Conservation (phyloP, 2,113 vertebrate genomes). For the Notothenia rossii region DNA sequence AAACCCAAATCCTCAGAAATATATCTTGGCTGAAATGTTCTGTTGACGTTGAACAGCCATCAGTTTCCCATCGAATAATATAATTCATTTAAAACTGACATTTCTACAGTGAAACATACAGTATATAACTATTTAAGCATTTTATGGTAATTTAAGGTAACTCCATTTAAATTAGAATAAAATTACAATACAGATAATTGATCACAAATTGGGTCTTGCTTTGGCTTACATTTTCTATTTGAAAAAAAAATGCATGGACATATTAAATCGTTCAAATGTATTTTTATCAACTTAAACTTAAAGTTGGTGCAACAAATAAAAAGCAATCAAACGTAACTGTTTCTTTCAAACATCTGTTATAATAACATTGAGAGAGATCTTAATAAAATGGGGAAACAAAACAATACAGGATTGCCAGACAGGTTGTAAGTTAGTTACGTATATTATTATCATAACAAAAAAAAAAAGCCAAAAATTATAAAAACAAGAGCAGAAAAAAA, state of each 20-base stretch:
- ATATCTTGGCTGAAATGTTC: conserved; percentile 11
- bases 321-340: neutral
- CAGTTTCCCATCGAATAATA: neutral
- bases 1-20: neutral
- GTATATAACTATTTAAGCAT: neutral
- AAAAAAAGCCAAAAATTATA: neutral
- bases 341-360: neutral
- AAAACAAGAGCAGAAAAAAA: neutral
- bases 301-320: neutral
- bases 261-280: neutral
- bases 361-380: neutral
- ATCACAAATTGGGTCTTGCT: neutral
- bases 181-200: neutral
- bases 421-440: neutral
- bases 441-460: neutral
- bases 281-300: neutral
- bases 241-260: neutral
- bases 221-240: neutral
- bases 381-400: too few species aligned
- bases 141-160: neutral
- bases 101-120: too few species aligned
- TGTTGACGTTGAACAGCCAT: neutral
- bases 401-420: neutral
- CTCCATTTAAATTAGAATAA: neutral
- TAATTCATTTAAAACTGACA: neutral